A percentile compares a stretch with the other conserved stretches of the same genome.
phyloP scores from a whole-genome alignment of 2,888 invertebrate species.

The Ametastegia equiseti region DNA sequence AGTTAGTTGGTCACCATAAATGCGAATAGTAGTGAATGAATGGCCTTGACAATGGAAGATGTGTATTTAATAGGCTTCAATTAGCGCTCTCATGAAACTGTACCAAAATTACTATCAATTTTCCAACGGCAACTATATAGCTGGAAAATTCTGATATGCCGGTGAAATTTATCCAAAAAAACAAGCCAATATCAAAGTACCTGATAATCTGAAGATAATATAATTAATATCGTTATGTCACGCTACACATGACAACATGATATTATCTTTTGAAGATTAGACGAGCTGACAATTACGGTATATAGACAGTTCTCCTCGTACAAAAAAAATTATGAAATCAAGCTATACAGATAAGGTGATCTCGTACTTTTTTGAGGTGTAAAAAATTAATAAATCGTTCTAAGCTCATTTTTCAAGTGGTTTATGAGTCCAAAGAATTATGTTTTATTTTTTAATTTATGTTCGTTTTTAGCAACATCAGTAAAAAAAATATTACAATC shows the following conservation, averaged over 20 bases:
- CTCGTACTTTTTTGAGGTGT: not conserved
- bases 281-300: not conserved
- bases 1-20: not conserved
- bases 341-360: not conserved
- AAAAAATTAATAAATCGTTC: too few species aligned
- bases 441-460: not conserved
- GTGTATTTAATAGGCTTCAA: not conserved
- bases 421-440: too few species aligned
- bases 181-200: not conserved
- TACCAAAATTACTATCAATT: not conserved
- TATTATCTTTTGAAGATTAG: not conserved
- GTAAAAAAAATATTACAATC: not conserved
- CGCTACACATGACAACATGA: not conserved
- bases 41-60: conserved; percentile 4
- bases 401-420: not conserved
- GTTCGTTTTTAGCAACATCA: not conserved
- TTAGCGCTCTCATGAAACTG: not conserved
- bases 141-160: too few species aligned
- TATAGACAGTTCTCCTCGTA: not conserved
- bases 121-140: too few species aligned
- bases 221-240: not conserved
- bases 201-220: not conserved
- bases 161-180: too few species aligned
- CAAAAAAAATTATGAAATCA: not conserved
- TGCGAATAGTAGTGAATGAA: not conserved